These are phyloP conservation scores for Neotoxoptera formosana DNA, from an alignment of 1,140 invertebrate species.

Conservation along the genomic window DNA sequence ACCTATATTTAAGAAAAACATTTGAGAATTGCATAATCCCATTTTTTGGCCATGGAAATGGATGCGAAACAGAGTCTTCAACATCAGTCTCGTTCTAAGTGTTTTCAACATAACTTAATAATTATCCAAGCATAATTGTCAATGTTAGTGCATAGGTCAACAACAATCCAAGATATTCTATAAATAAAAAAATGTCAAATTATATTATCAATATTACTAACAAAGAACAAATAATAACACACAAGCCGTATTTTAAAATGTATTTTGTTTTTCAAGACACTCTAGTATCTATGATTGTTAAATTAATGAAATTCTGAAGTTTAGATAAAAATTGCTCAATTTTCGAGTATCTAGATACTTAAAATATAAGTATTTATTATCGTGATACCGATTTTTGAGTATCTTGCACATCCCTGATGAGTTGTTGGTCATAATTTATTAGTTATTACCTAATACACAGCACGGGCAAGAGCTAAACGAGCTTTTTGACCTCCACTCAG, in stretches of 20 bases:
- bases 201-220: neutral
- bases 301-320: neutral
- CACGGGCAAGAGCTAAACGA: constrained; percentile 86
- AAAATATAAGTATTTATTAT: too few relatives aligned
- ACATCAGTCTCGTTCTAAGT: constrained; percentile 64
- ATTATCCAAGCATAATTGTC: constrained; percentile 83
- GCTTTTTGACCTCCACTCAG: constrained; percentile 93
- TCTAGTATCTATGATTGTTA: neutral
- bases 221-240: neutral
- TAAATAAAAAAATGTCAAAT: constrained; percentile 59
- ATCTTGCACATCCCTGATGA: too few relatives aligned
- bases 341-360: too few relatives aligned
- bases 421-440: neutral
- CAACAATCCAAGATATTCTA: constrained; percentile 88
- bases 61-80: constrained; percentile 65
- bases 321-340: neutral
- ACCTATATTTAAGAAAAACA: constrained; percentile 80
- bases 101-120: constrained; percentile 83
- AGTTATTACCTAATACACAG: constrained; percentile 79
- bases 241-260: neutral
- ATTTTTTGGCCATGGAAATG: constrained; percentile 84
- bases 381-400: too few relatives aligned
- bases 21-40: constrained; percentile 79
- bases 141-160: constrained; percentile 93
- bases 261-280: neutral